Conservation (phyloP, 2,888 invertebrate species). For the Drosophila sordidula region DNA sequence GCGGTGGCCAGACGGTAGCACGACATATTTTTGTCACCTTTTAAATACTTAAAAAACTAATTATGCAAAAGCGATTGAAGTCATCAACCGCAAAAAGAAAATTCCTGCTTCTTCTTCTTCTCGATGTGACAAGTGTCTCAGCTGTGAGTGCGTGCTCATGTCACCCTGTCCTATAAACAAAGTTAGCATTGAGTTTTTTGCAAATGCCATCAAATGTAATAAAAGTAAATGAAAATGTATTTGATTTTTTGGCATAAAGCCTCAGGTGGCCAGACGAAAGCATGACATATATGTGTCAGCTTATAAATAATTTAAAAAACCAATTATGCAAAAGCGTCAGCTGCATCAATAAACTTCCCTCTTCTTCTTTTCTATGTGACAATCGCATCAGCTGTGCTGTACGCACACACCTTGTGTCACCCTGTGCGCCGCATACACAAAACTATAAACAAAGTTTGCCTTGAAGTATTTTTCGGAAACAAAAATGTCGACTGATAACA, state of each 20-base stretch:
- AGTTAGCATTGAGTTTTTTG: background rate
- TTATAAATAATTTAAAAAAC: too few species aligned
- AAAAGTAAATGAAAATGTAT: background rate
- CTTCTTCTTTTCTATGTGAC: constrained; percentile 15
- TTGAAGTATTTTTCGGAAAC: background rate
- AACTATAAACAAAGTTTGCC: constrained; percentile 31
- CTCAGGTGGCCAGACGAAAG: too few species aligned
- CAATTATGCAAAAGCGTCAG: too few species aligned
- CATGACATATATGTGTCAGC: too few species aligned
- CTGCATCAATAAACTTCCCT: background rate
- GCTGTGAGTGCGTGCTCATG: constrained; percentile 10
- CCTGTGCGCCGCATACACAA: constrained; percentile 37
- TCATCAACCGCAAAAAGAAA: constrained; percentile 19
- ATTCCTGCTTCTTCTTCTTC: constrained; percentile 17
- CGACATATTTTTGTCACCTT: constrained; percentile 59
- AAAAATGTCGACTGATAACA: constrained; percentile 56
- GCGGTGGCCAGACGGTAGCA: constrained; percentile 64
- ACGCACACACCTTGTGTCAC: background rate
- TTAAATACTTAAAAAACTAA: constrained; percentile 43
- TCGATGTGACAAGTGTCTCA: constrained; percentile 8
- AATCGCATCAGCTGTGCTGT: constrained; percentile 29
- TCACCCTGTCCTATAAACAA: constrained; percentile 7
- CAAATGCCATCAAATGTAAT: background rate
- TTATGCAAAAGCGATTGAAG: constrained; percentile 66
- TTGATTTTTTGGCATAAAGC: too few species aligned